phyloP scores from a whole-genome alignment of 2,888 invertebrate species.

The Galerucella calmariensis region DNA sequence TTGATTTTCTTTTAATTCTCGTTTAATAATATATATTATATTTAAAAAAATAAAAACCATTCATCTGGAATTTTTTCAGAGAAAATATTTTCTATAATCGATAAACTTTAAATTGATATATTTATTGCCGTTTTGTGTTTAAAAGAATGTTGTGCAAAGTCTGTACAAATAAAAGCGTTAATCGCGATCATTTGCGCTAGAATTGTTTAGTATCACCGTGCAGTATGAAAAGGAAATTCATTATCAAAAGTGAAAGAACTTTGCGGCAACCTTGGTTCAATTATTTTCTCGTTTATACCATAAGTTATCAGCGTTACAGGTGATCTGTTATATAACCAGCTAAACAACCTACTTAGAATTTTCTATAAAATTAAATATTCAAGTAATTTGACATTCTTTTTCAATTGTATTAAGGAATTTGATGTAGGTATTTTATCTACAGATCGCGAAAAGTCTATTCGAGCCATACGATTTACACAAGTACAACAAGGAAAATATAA shows the following conservation, averaged over 20 bases:
- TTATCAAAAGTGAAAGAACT: conserved; percentile 62
- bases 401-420: too few species aligned
- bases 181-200: background rate
- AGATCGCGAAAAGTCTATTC: too few species aligned
- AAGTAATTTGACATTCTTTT: too few species aligned
- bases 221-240: conserved; percentile 57
- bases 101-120: too few species aligned
- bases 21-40: too few species aligned
- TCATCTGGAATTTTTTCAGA: too few species aligned
- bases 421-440: too few species aligned
- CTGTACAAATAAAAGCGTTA: background rate
- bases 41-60: too few species aligned
- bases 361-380: background rate
- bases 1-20: too few species aligned
- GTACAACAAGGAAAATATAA: too few species aligned
- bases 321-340: conserved; percentile 44
- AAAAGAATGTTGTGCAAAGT: background rate
- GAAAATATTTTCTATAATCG: too few species aligned
- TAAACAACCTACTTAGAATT: conserved; percentile 35
- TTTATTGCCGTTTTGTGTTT: background rate
- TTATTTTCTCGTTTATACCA: conserved; percentile 46
- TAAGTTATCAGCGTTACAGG: conserved; percentile 39
- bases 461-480: too few species aligned
- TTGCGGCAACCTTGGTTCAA: conserved; percentile 48
- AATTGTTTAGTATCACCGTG: conserved; percentile 11